These are phyloP conservation scores for Arnoldichthys spilopterus DNA, from an alignment of 2,797 vertebrate genomes.

Conservation along the genomic window DNA sequence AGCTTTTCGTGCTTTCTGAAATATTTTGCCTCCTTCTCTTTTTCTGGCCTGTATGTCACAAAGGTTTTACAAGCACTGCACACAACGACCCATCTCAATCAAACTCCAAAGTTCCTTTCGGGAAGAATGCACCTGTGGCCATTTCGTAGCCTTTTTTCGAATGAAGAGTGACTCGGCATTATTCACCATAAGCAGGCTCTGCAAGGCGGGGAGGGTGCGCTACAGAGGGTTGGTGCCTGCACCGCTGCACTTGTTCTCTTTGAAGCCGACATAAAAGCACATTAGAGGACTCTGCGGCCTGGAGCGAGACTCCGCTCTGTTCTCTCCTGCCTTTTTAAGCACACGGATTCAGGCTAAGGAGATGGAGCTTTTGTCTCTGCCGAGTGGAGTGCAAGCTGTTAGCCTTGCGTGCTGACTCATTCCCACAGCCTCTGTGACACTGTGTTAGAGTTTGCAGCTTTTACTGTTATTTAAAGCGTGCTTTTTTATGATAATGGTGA, in stretches of 20 bases:
- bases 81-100: not conserved
- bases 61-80: not conserved
- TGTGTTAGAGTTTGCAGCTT: conserved; percentile 9
- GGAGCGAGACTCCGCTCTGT: conserved; percentile 35
- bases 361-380: conserved; percentile 29
- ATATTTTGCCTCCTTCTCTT: no score
- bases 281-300: conserved; percentile 61
- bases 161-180: conserved; percentile 18
- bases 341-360: conserved; percentile 28
- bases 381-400: conserved; percentile 13
- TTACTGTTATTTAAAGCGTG: conserved; percentile 5
- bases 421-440: conserved; percentile 7
- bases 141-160: conserved; percentile 24
- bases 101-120: conserved; percentile 14
- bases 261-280: conserved; percentile 68
- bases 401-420: not conserved
- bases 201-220: conserved; percentile 6
- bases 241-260: conserved; percentile 45
- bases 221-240: conserved; percentile 16
- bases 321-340: conserved; percentile 42
- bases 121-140: conserved; percentile 18
- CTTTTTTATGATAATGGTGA: conserved; percentile 1
- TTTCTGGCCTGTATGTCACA: not conserved
- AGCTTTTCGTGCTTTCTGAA: no score
- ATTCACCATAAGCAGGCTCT: conserved; percentile 29